Evolutionary conservation across 2,797 vertebrate genomes (phyloP).

Genomic region (Cossypha caffra): DNA sequence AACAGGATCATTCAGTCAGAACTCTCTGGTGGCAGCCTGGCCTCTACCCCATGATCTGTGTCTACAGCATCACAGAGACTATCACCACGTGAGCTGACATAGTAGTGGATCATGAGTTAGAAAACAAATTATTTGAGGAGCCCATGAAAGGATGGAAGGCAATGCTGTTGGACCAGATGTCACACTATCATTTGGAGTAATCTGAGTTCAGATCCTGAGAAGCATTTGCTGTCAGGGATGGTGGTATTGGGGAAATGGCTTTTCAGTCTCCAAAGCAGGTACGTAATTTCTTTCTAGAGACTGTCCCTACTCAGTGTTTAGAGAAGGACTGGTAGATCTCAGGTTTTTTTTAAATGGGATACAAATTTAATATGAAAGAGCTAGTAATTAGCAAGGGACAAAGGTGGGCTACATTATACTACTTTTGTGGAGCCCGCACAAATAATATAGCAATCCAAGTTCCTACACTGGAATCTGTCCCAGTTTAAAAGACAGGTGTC

Average conservation of each 20-base stretch:
- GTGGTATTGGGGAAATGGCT: not conserved
- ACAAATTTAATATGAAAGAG: not conserved
- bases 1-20: not conserved
- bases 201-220: not conserved
- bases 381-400: not conserved
- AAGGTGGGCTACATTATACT: not conserved
- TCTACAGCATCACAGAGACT: not conserved
- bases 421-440: not conserved
- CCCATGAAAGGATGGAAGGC: not conserved
- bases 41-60: not conserved
- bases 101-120: not conserved
- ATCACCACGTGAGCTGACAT: not conserved
- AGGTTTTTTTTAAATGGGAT: not conserved
- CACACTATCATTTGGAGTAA: not conserved
- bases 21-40: not conserved
- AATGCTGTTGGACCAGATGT: not conserved
- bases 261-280: not conserved
- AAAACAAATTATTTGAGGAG: not conserved
- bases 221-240: accelerated
- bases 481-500: not conserved
- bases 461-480: not conserved
- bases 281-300: not conserved
- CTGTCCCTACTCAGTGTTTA: not conserved
- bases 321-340: not conserved
- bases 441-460: not conserved